These are phyloP conservation scores for Heliconius eleuchia DNA, from an alignment of 1,140 invertebrate genomes.

Conservation along the genomic window DNA sequence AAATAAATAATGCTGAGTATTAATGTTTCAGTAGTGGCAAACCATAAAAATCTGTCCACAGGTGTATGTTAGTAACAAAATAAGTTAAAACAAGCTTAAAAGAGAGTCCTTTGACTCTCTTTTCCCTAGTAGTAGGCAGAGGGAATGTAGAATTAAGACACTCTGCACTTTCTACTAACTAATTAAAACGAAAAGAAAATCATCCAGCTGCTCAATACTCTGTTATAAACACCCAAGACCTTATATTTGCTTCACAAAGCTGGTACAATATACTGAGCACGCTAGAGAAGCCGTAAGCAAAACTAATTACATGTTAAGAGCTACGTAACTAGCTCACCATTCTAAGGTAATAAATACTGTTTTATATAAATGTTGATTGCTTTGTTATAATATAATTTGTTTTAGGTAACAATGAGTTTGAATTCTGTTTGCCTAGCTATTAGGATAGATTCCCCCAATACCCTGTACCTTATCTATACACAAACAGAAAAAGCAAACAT, in stretches of 20 bases:
- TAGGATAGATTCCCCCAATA: too few species aligned
- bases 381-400: not conserved
- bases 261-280: not conserved
- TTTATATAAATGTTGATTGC: not conserved
- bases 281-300: constrained; percentile 7
- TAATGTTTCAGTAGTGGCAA: too few species aligned
- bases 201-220: not conserved
- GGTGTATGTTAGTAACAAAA: too few species aligned
- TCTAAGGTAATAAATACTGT: constrained; percentile 2
- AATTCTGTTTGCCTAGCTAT: not conserved
- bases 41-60: too few species aligned
- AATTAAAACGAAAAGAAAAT: too few species aligned
- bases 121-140: too few species aligned
- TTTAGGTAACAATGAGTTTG: not conserved
- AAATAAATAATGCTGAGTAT: too few species aligned
- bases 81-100: too few species aligned
- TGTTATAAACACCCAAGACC: not conserved
- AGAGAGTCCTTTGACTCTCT: too few species aligned
- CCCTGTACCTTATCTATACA: too few species aligned
- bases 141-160: too few species aligned
- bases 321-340: not conserved
- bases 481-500: too few species aligned
- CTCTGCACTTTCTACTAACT: not conserved
- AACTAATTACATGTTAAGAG: constrained; percentile 3
- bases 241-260: not conserved